These are phyloP conservation scores for Catostomus latipinnis DNA, from an alignment of 2,797 vertebrate species.

Conservation along the genomic window DNA sequence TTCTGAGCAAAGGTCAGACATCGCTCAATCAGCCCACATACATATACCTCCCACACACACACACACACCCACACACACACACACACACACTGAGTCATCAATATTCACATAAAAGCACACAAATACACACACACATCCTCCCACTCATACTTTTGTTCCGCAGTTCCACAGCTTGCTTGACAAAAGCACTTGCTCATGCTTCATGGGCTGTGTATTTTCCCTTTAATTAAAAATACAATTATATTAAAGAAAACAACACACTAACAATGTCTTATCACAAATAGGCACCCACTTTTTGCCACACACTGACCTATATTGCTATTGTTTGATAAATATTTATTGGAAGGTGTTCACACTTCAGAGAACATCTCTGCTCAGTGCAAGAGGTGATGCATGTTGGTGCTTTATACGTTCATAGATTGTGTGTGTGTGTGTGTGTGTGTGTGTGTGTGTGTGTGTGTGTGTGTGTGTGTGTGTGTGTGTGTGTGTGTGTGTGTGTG, in stretches of 20 bases:
- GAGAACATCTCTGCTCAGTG: conserved; percentile 13
- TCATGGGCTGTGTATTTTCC: not conserved
- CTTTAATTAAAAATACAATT: not conserved
- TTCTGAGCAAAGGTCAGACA: conserved; percentile 66
- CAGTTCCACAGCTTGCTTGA: not conserved
- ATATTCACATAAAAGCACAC: conserved; percentile 42
- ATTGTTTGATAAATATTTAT: conserved; percentile 17
- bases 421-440: conserved; percentile 21
- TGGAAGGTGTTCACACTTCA: conserved; percentile 60
- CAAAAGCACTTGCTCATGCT: conserved; percentile 4
- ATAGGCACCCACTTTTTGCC: not conserved
- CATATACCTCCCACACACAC: conserved; percentile 38
- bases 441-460: conserved; percentile 12
- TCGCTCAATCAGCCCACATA: conserved; percentile 60
- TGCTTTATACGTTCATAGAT: conserved; percentile 23
- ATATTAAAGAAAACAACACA: not conserved
- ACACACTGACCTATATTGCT: not conserved
- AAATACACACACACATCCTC: conserved; percentile 26
- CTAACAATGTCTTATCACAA: too few species aligned
- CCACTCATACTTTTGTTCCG: not conserved
- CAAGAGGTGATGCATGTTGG: conserved; percentile 54
- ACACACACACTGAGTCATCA: conserved; percentile 53
- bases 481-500: conserved; percentile 32
- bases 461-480: conserved; percentile 22
- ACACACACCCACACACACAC: conserved; percentile 39